Evolutionary conservation across 92 coral and sea anemone genomes (phyloP), one percentile per base, ranked within the genome.

Genomic region (Parazoanthus darwini): DNA sequence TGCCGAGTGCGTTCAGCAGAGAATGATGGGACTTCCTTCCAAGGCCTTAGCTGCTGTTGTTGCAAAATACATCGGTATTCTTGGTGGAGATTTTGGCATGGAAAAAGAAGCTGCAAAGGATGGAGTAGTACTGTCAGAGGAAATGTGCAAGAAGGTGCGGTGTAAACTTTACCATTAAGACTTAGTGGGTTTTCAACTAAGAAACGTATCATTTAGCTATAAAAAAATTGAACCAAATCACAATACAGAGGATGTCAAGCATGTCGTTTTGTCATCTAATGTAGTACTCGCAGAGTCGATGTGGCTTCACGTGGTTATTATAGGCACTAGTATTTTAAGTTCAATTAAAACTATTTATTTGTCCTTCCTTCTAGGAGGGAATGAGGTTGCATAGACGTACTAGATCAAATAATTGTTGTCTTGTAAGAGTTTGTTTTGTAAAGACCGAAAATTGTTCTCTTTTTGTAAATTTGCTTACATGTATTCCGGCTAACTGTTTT

Each of bases 1-100:
- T 79, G 99, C 99, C 14, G 94, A 97, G 68, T 92, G 94, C 56
- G 92, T 97, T n/a, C 99, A 97, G 90, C 95, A 95, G 82, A 88
- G 98, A 80, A 94, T 97, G 83, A 88, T 97, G 91, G 99, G 99
- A 70, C 88, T 95, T 39, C 99, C 99, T 2, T 97, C 99, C 20
- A 96, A 92, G 46, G 98, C 96, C 46, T 91, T 97, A 71, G 96
- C 97, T 59, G 90, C 92, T 39, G 94, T 96, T 71, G 94, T 94
- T 33, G 90, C 94, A 23, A 88, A 86, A 56, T 97, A 94, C 81
- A 90, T 93, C 43, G 88, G 85, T 1, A 86, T 94, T 48, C 88
- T 97, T 86, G 93, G 94, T 22, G 85, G 78, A 13, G 93, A 91
- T 56, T 79, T 66, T 26, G 71, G 88, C 58, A 50, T 82, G 79